Conservation (phyloP, 2,797 vertebrate species). For the Cryptoblepharus egeriae region DNA sequence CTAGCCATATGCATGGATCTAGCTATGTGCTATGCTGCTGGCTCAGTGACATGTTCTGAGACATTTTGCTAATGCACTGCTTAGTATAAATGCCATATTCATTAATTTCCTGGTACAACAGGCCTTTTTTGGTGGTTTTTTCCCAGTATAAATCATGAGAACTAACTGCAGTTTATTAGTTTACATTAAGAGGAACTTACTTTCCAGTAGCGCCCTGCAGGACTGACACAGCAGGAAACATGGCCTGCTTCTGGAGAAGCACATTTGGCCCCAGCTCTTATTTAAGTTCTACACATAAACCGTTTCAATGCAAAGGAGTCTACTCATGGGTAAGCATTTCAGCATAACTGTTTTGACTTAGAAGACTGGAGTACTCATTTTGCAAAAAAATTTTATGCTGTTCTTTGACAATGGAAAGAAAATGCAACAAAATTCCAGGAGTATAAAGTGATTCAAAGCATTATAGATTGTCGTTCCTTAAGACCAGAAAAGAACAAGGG, state of each 20-base stretch:
- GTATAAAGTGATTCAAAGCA: neutral
- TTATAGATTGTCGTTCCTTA: neutral
- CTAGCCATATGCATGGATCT: conserved; percentile 26
- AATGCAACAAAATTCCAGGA: neutral
- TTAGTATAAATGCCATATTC: neutral
- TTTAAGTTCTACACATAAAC: neutral
- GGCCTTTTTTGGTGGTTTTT: neutral
- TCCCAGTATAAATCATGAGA: neutral
- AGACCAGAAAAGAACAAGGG: neutral
- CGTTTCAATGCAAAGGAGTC: neutral
- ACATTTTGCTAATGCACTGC: neutral
- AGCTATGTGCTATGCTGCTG: conserved; percentile 4
- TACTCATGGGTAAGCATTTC: neutral
- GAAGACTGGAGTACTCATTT: neutral
- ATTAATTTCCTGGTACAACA: neutral
- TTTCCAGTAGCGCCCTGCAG: neutral
- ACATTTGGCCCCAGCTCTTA: neutral
- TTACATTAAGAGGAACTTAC: neutral
- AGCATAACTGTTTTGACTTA: neutral
- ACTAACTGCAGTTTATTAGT: neutral
- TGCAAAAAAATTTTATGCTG: neutral
- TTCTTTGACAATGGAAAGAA: neutral
- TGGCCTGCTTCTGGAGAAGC: neutral
- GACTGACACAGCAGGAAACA: neutral
- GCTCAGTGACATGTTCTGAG: conserved; percentile 7